phyloP scores from a whole-genome alignment of 2,797 vertebrate species.

The Esox masquinongy region DNA sequence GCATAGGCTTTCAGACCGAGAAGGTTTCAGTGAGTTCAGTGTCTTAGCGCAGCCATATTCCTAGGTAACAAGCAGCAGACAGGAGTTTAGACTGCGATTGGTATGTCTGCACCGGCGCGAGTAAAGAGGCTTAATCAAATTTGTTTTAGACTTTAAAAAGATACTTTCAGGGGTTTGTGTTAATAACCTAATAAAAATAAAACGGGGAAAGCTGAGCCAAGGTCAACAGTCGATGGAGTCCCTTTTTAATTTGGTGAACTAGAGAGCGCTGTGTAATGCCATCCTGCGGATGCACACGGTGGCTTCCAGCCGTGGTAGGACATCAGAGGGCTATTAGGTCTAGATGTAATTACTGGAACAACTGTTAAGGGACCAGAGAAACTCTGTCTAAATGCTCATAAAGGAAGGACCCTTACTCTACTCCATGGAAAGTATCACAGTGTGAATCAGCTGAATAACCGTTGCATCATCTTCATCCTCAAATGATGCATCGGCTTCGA shows the following conservation, averaged over 20 bases:
- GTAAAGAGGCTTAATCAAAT: constrained; percentile 78
- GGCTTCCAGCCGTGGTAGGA: constrained; percentile 47
- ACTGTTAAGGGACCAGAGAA: constrained; percentile 26
- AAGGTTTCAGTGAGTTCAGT: constrained; percentile 81
- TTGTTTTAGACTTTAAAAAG: constrained; percentile 80
- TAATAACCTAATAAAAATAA: constrained; percentile 80
- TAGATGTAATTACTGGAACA: constrained; percentile 36
- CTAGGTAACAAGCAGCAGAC: constrained; percentile 90
- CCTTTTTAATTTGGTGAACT: constrained; percentile 69
- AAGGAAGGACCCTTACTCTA: not conserved
- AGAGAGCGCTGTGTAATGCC: constrained; percentile 59
- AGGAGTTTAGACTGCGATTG: constrained; percentile 67
- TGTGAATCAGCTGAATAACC: not conserved
- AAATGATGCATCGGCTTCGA: not conserved
- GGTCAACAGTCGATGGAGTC: constrained; percentile 69
- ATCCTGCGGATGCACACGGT: constrained; percentile 57
- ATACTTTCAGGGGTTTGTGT: constrained; percentile 75
- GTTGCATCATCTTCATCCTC: not conserved
- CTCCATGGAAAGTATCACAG: not conserved
- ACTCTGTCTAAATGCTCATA: not conserved
- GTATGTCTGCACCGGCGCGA: constrained; percentile 67
- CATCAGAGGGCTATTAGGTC: constrained; percentile 49
- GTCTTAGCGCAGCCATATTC: constrained; percentile 67
- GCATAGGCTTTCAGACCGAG: constrained; percentile 85
- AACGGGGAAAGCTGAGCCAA: constrained; percentile 70